Evolutionary conservation across 2,888 invertebrate genomes (phyloP).

Genomic region (Drosophila pseudotakahashii): DNA sequence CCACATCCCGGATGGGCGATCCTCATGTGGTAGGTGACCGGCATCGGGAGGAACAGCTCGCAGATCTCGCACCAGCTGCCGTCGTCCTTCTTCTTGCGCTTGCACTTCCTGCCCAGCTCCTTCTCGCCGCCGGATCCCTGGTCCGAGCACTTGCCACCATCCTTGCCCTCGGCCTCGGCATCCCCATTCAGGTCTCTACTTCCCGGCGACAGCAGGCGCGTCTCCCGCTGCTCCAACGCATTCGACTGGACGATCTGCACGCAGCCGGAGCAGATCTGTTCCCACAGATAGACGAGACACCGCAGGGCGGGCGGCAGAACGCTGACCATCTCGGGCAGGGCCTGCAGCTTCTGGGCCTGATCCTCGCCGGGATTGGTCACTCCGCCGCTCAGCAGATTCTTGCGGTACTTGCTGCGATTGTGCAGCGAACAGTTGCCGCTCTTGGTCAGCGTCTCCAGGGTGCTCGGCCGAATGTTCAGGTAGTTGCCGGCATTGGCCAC

Average conservation of each 20-base stretch:
- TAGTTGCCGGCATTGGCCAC: conserved; percentile 90
- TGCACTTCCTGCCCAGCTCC: conserved; percentile 78
- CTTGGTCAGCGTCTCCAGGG: conserved; percentile 90
- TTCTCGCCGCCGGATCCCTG: conserved; percentile 67
- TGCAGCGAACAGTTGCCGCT: conserved; percentile 92
- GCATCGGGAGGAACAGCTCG: conserved; percentile 89
- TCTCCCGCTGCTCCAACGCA: conserved; percentile 78
- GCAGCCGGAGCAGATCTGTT: conserved; percentile 90
- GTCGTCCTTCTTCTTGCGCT: conserved; percentile 84
- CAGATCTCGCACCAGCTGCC: conserved; percentile 92
- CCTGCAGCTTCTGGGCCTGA: conserved; percentile 81
- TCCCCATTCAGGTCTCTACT: conserved; percentile 58
- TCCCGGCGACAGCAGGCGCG: conserved; percentile 71
- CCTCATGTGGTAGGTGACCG: conserved; percentile 96
- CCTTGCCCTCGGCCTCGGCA: conserved; percentile 63
- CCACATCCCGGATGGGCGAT: conserved; percentile 96
- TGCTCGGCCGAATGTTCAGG: conserved; percentile 91
- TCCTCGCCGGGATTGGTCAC: conserved; percentile 39
- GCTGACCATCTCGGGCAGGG: conserved; percentile 86
- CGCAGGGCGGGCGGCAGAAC: conserved; percentile 94
- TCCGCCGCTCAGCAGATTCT: conserved; percentile 55
- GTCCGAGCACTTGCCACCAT: conserved; percentile 33
- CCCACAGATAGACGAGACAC: conserved; percentile 95
- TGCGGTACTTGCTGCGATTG: conserved; percentile 88
- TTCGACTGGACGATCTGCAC: conserved; percentile 86